Percentiles rank a stretch among this genome's conserved stretches.
Conservation (phyloP, 1,140 invertebrate genomes). For the Leptopilina clavipes region DNA sequence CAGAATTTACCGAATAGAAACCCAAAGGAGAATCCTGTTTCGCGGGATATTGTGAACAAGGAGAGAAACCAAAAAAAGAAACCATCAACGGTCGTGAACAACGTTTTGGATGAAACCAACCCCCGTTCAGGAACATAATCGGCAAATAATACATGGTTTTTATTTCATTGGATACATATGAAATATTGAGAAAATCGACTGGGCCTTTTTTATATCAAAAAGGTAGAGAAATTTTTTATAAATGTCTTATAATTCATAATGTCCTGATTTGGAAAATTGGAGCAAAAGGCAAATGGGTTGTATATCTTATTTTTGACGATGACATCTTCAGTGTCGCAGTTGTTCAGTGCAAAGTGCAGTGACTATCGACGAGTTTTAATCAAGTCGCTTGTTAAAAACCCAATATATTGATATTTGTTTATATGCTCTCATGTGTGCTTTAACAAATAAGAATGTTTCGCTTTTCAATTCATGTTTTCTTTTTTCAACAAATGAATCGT, state of each 20-base stretch:
- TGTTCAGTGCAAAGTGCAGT: constrained; percentile 60
- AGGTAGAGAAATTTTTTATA: too few relatives aligned
- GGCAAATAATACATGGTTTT: constrained; percentile 40
- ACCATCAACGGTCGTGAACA: constrained; percentile 58
- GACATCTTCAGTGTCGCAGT: constrained; percentile 28
- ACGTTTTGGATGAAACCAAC: constrained; percentile 56
- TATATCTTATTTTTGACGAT: neutral
- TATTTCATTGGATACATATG: neutral
- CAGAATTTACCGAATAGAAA: constrained; percentile 24
- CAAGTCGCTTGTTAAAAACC: neutral
- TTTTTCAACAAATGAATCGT: neutral
- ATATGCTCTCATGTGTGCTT: neutral
- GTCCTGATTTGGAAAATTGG: too few relatives aligned
- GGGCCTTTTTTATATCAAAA: neutral
- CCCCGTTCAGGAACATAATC: constrained; percentile 56
- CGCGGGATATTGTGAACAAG: constrained; percentile 38
- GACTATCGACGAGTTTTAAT: constrained; percentile 37
- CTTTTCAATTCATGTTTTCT: too few relatives aligned
- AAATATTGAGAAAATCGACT: neutral
- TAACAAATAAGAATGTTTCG: too few relatives aligned
- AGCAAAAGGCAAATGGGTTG: neutral
- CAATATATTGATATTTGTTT: constrained; percentile 17
- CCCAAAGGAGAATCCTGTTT: constrained; percentile 19
- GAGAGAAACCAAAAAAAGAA: constrained; percentile 21
- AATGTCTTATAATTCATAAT: too few relatives aligned